Evolutionary conservation across 2,113 vertebrate genomes (phyloP), one percentile per base, ranked within the genome.

Genomic region (Cromileptes altivelis): DNA sequence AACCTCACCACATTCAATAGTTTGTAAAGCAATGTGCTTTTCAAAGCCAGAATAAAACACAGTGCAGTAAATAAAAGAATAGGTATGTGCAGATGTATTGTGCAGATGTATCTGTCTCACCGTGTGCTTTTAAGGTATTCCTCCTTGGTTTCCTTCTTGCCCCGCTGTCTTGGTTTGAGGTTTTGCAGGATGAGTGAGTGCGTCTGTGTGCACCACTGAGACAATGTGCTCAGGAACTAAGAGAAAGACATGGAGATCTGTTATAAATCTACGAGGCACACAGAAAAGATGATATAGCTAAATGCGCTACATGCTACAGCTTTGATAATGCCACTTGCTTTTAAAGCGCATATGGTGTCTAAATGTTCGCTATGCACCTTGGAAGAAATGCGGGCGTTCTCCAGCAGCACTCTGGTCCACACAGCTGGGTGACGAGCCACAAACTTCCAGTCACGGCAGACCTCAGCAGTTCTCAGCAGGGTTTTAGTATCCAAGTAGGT

Each of bases 181-280:
- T 99, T 99, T 91, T 99, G 98, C 71, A 99, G 96, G 33, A 98
- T 99, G 90, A 99, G 97, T 0, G 98, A 99, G 86, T 99, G 98
- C 1, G 98, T 99, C 94, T 99, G 98, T 18, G 97, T 99, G 94
- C 98, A 99, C 98, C 98, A 99, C 91, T 99, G 98, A 56, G 98
- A 97, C 89, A 99, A 88, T 85, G 97, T 99, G 71, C 95, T 94
- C 92, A 99, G 94, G 91, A 99, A 99, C 98, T 99, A 70, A 12
- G 64, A 71, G 13, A 76, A 10, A 78, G 74, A 80, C 27, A 76
- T 0, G 37, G 6, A 40, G 10, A 84, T 70, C 75, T 58, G 37
- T 42, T 65, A 64, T 37, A 61, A 27, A 19, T 67, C 6, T 49
- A 58, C 7, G 33, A 9, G 2, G n/a, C 2, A 40, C n/a, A 63